These are phyloP conservation scores for Eupristina koningsbergeri DNA, from an alignment of 1,140 invertebrate genomes.

Conservation along the genomic window DNA sequence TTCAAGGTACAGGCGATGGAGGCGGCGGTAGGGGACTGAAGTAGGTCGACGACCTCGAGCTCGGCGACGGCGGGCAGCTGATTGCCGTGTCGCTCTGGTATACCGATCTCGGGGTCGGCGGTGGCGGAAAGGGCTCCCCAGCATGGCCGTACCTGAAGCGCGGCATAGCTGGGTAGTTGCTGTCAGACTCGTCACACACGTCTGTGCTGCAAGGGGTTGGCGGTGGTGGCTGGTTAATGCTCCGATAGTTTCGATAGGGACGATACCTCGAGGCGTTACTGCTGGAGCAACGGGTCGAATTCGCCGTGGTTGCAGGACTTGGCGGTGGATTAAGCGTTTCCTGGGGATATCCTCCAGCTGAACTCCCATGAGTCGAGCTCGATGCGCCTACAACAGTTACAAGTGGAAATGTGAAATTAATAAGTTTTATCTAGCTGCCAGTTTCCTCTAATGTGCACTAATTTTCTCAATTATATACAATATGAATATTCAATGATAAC, in stretches of 20 bases:
- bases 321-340: slow-evolving; percentile 92
- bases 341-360: slow-evolving; percentile 79
- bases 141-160: slow-evolving; percentile 75
- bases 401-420: not conserved
- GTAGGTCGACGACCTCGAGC: slow-evolving; percentile 83
- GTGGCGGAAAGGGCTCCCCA: slow-evolving; percentile 85
- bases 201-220: slow-evolving; percentile 96
- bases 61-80: slow-evolving; percentile 85
- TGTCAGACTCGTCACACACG: slow-evolving; percentile 91
- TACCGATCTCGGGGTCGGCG: slow-evolving; percentile 87
- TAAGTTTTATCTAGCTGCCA: not conserved
- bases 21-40: slow-evolving; percentile 82
- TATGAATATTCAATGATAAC: too few species aligned
- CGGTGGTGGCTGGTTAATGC: slow-evolving; percentile 88
- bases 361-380: slow-evolving; percentile 79
- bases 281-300: slow-evolving; percentile 73
- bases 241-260: slow-evolving; percentile 84
- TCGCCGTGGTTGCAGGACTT: slow-evolving; percentile 85
- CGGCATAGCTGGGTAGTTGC: slow-evolving; percentile 74
- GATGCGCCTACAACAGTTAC: slow-evolving; percentile 77
- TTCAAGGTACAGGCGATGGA: slow-evolving; percentile 79
- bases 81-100: slow-evolving; percentile 79
- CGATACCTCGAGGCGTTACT: slow-evolving; percentile 77
- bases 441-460: not conserved
- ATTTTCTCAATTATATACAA: too few species aligned